Percentiles rank a stretch among this genome's conserved stretches.
Conservation (phyloP, 2,888 invertebrate species). For the Lobophora halterata region DNA sequence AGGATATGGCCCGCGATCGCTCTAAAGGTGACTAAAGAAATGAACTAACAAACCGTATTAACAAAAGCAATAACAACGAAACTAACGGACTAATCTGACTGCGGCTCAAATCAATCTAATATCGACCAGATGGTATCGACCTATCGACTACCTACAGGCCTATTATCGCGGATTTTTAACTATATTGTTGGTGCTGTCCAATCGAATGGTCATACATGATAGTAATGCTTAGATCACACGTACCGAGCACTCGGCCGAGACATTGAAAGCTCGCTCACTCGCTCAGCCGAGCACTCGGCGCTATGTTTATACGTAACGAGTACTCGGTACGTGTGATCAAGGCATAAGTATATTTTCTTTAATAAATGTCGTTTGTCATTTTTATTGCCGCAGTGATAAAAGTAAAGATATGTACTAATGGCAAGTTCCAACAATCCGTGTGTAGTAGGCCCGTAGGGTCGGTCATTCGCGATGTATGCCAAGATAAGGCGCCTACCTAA, state of each 20-base stretch:
- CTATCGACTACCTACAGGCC: conserved; percentile 56
- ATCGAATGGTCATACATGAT: too few relatives aligned
- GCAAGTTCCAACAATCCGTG: too few relatives aligned
- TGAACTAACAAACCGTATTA: conserved; percentile 59
- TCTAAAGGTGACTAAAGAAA: conserved; percentile 67
- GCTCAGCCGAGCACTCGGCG: too few relatives aligned
- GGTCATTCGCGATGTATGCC: conserved; percentile 48
- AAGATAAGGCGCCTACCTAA: conserved; percentile 53
- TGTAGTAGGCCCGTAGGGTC: conserved; percentile 32
- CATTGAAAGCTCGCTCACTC: too few relatives aligned
- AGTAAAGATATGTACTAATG: too few relatives aligned
- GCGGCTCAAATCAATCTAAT: conserved; percentile 74
- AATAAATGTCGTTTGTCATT: too few relatives aligned
- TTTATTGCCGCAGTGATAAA: too few relatives aligned
- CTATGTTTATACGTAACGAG: too few relatives aligned
- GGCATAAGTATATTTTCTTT: too few relatives aligned
- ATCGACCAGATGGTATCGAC: conserved; percentile 76
- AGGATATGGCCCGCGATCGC: conserved; percentile 53
- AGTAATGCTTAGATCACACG: too few relatives aligned
- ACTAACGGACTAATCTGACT: conserved; percentile 75
- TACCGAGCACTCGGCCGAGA: too few relatives aligned
- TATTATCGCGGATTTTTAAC: conserved; percentile 30
- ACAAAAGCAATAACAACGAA: conserved; percentile 70
- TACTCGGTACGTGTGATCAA: too few relatives aligned
- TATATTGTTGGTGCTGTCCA: neutral